Conservation (phyloP, 2,113 vertebrate species). For the Apaloderma vittatum region DNA sequence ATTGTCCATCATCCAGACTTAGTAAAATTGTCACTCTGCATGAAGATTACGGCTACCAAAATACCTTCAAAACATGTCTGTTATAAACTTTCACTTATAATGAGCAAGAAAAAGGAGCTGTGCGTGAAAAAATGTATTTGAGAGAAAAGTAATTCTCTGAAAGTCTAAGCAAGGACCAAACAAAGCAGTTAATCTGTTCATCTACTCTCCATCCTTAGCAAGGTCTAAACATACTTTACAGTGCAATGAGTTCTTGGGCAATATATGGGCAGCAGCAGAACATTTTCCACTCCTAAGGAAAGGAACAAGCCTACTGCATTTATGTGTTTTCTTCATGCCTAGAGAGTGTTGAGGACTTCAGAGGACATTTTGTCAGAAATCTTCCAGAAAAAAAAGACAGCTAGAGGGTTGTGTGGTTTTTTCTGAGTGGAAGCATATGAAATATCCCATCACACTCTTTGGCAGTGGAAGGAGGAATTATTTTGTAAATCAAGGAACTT, state of each 20-base stretch:
- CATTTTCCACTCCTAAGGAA: conserved; percentile 46
- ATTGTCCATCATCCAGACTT: background rate
- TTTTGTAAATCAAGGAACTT: background rate
- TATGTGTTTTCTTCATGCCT: background rate
- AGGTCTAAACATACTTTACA: background rate
- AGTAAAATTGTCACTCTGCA: background rate
- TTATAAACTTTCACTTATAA: background rate
- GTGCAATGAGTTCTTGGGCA: background rate
- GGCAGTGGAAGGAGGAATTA: background rate
- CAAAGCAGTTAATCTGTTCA: background rate
- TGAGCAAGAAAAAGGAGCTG: background rate
- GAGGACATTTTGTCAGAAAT: background rate
- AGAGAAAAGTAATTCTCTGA: background rate
- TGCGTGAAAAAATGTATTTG: background rate
- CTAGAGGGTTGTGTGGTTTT: background rate
- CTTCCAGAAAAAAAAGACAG: background rate
- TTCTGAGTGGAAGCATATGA: background rate
- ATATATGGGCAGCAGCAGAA: background rate
- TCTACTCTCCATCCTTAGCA: conserved; percentile 7
- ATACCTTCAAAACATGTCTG: background rate
- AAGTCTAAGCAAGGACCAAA: background rate
- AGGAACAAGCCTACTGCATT: background rate
- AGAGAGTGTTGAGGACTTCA: background rate
- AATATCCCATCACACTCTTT: background rate
- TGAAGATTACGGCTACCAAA: background rate